These are phyloP conservation scores for Phoxinus dragarum DNA, from an alignment of 2,797 vertebrate species.

Conservation along the genomic window DNA sequence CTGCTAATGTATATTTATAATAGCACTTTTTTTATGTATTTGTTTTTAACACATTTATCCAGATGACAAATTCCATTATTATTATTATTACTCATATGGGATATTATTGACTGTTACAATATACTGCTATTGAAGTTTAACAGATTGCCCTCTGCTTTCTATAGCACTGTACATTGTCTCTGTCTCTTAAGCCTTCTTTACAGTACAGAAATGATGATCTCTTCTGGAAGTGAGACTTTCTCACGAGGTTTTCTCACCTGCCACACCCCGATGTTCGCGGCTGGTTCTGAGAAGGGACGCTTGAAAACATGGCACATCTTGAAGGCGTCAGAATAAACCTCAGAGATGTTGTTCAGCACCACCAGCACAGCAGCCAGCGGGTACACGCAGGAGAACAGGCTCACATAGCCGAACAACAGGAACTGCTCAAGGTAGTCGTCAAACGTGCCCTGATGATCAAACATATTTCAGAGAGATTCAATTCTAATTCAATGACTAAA, in stretches of 20 bases:
- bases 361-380: conserved; percentile 94
- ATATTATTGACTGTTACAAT: background rate
- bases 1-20: background rate
- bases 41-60: conserved; percentile 32
- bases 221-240: background rate
- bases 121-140: background rate
- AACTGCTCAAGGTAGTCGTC: conserved; percentile 98
- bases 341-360: conserved; percentile 93
- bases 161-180: background rate
- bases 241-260: conserved; percentile 81
- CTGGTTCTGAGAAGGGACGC: conserved; percentile 91
- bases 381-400: conserved; percentile 96
- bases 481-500: background rate
- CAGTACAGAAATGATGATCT: background rate
- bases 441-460: conserved; percentile 88
- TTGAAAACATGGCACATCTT: conserved; percentile 97
- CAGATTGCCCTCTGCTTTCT: background rate
- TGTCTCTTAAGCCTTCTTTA: background rate
- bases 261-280: conserved; percentile 94
- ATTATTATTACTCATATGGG: conserved; percentile 7
- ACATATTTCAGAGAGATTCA: conserved; percentile 1
- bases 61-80: conserved; percentile 1
- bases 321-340: conserved; percentile 94
- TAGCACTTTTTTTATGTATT: too few species aligned
- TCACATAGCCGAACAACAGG: conserved; percentile 96